phyloP scores from a whole-genome alignment of 1,140 invertebrate genomes.

The Acromyrmex heyeri region DNA sequence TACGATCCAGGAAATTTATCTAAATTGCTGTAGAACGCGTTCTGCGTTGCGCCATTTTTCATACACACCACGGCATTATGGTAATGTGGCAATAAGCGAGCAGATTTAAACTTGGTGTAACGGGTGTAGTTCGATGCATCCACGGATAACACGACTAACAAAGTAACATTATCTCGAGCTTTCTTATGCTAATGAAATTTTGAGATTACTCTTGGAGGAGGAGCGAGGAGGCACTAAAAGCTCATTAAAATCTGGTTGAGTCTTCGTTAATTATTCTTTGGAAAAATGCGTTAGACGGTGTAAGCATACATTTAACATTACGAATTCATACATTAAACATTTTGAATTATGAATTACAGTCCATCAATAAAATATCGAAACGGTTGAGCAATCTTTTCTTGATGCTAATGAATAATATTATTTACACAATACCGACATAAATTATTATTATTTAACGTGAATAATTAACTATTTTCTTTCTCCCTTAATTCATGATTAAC shows the following conservation, averaged over 20 bases:
- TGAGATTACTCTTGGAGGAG: slow-evolving; percentile 36
- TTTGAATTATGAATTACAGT: slow-evolving; percentile 26
- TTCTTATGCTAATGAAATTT: slow-evolving; percentile 67
- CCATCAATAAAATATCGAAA: slow-evolving; percentile 25
- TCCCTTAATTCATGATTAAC: background rate
- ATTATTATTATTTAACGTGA: slow-evolving; percentile 38
- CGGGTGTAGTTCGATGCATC: slow-evolving; percentile 63
- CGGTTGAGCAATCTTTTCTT: slow-evolving; percentile 22
- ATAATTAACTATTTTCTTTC: slow-evolving; percentile 34
- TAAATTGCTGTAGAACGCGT: slow-evolving; percentile 59
- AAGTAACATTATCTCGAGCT: slow-evolving; percentile 61
- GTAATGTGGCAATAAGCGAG: slow-evolving; percentile 71
- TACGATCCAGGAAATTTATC: slow-evolving; percentile 63
- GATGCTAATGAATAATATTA: slow-evolving; percentile 22
- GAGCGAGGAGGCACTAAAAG: slow-evolving; percentile 21
- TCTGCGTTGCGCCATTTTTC: slow-evolving; percentile 61
- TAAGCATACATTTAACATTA: slow-evolving; percentile 31
- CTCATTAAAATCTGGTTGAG: slow-evolving; percentile 64
- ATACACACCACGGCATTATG: slow-evolving; percentile 52
- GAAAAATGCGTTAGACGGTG: background rate
- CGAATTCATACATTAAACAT: slow-evolving; percentile 12
- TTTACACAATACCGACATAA: slow-evolving; percentile 7
- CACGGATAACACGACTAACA: slow-evolving; percentile 56
- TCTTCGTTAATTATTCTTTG: slow-evolving; percentile 66
- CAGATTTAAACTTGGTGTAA: slow-evolving; percentile 69